Evolutionary conservation across 2,888 invertebrate species (phyloP).

Genomic region (Leptogaster cylindrica): DNA sequence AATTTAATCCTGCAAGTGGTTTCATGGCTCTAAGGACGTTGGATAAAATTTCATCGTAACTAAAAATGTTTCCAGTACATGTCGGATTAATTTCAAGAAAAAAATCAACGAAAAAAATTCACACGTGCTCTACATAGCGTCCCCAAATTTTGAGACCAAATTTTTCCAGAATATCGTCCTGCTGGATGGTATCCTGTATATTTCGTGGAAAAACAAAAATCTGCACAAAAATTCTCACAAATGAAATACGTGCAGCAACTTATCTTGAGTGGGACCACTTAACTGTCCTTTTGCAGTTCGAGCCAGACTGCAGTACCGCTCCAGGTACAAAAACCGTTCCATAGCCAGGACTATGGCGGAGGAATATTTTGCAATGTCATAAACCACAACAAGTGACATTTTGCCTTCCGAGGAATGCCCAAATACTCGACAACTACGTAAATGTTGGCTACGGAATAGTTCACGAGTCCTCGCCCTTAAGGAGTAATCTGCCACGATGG

Average conservation of each 20-base stretch:
- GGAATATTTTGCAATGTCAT: slow-evolving; percentile 4
- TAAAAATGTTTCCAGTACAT: no score
- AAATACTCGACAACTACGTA: no score
- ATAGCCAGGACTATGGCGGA: not conserved
- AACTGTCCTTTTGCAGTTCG: slow-evolving; percentile 11
- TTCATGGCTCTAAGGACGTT: no score
- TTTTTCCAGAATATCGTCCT: no score
- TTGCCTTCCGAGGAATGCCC: no score
- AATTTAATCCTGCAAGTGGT: no score
- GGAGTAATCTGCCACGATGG: not conserved
- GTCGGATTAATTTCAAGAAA: no score
- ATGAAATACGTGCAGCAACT: slow-evolving; percentile 29
- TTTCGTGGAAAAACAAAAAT: not conserved
- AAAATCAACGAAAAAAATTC: no score
- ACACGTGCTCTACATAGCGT: no score
- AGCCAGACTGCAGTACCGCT: slow-evolving; percentile 16
- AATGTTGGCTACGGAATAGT: not conserved
- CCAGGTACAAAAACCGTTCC: not conserved
- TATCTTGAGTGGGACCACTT: slow-evolving; percentile 18
- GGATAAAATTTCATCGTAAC: no score
- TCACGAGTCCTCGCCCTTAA: not conserved
- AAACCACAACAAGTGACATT: slow-evolving; percentile 28
- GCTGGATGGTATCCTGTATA: not conserved
- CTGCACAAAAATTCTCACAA: not conserved
- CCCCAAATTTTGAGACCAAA: no score